Evolutionary conservation across 2,888 invertebrate species (phyloP).

Genomic region (Ectemnius cavifrons): DNA sequence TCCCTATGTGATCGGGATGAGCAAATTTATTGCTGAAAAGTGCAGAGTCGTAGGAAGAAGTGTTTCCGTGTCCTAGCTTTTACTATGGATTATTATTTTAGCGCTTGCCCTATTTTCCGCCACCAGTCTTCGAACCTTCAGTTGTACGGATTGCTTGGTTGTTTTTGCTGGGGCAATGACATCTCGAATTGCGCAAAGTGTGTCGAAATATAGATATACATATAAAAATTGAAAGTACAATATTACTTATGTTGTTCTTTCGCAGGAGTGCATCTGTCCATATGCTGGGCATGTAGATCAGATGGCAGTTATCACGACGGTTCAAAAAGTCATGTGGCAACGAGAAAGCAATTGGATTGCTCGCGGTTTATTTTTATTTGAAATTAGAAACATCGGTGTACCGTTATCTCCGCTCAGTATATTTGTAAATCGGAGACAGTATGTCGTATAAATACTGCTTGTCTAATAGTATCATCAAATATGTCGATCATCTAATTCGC

Average conservation of each 20-base stretch:
- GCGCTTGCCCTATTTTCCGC: neutral
- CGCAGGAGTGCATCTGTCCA: constrained; percentile 19
- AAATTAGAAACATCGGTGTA: constrained; percentile 39
- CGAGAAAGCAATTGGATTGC: constrained; percentile 21
- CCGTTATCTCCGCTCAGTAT: constrained; percentile 22
- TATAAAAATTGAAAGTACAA: constrained; percentile 1
- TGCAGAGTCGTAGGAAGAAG: constrained; percentile 45
- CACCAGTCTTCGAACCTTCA: constrained; percentile 6
- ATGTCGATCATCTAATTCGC: constrained; percentile 37
- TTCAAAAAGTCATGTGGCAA: constrained; percentile 29
- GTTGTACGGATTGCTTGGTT: constrained; percentile 8
- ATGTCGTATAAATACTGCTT: constrained; percentile 39
- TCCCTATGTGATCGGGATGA: constrained; percentile 45
- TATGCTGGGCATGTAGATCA: constrained; percentile 13
- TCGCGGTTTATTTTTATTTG: constrained; percentile 13
- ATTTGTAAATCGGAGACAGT: constrained; percentile 31
- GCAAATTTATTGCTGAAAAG: constrained; percentile 62
- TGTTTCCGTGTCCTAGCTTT: constrained; percentile 50
- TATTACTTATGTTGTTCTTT: neutral
- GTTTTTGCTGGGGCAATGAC: constrained; percentile 15
- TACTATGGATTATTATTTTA: constrained; percentile 34
- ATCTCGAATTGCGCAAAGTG: constrained; percentile 44
- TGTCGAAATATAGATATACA: constrained; percentile 26
- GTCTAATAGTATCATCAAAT: constrained; percentile 38
- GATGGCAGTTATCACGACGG: constrained; percentile 10